These are phyloP conservation scores for Gryon sp. DNA, from an alignment of 1,140 invertebrate species.

Conservation along the genomic window DNA sequence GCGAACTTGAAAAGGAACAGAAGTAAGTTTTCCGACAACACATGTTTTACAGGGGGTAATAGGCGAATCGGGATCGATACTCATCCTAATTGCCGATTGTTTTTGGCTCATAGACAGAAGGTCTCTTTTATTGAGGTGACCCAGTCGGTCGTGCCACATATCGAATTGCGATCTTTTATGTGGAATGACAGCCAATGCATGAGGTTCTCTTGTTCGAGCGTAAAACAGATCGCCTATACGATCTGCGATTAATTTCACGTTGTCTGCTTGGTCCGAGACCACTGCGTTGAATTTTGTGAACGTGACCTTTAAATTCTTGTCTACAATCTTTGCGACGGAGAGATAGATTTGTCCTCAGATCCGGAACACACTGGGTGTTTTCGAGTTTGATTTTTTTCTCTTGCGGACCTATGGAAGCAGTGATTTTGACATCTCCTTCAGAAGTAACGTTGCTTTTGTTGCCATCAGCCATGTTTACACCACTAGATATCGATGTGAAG, in stretches of 20 bases:
- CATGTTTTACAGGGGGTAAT: constrained; percentile 12
- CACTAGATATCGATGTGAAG: neutral
- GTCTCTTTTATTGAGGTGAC: constrained; percentile 30
- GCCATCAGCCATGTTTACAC: constrained; percentile 3
- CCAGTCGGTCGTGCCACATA: constrained; percentile 28
- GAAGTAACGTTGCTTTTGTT: constrained; percentile 3
- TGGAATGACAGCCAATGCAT: neutral
- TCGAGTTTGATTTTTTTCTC: neutral
- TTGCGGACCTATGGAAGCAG: neutral
- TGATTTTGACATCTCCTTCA: constrained; percentile 1
- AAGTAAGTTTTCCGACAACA: constrained; percentile 14
- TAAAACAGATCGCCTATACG: constrained; percentile 11
- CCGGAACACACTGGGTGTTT: constrained; percentile 2
- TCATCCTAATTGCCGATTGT: neutral
- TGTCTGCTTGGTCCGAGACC: constrained; percentile 4
- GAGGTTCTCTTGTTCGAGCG: neutral
- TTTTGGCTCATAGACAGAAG: constrained; percentile 19
- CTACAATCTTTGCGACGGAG: constrained; percentile 32
- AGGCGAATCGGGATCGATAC: neutral
- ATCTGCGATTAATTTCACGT: neutral
- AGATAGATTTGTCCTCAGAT: constrained; percentile 15
- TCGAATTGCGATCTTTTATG: neutral
- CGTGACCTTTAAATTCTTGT: neutral
- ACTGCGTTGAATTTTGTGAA: neutral
- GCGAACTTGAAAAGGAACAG: constrained; percentile 6